Conservation (phyloP, 1,140 invertebrate species). For the Brachionus angularis region DNA sequence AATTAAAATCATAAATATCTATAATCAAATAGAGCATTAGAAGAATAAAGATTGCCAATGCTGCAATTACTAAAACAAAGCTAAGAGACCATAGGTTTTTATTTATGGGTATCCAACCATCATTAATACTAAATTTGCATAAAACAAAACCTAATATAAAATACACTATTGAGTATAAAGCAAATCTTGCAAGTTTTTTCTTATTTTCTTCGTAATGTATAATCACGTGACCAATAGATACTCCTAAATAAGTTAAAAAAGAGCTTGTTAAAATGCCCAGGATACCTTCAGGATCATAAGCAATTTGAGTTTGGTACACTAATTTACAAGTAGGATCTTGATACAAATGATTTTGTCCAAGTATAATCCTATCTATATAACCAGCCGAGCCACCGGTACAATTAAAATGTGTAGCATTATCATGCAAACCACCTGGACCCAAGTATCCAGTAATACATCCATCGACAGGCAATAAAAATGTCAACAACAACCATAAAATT, state of each 20-base stretch:
- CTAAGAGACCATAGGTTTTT: constrained; percentile 74
- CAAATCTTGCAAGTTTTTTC: constrained; percentile 66
- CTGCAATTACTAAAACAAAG: constrained; percentile 73
- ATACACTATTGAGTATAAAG: constrained; percentile 59
- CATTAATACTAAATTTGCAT: constrained; percentile 46
- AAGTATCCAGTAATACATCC: constrained; percentile 75
- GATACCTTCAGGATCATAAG: constrained; percentile 66
- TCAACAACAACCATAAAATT: constrained; percentile 65
- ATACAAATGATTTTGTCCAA: constrained; percentile 72
- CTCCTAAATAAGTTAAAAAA: constrained; percentile 68
- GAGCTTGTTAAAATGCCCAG: constrained; percentile 63
- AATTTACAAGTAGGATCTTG: constrained; percentile 65
- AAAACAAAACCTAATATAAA: constrained; percentile 63
- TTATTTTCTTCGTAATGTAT: constrained; percentile 63
- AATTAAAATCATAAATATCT: constrained; percentile 72
- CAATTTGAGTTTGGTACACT: constrained; percentile 19
- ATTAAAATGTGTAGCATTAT: constrained; percentile 63
- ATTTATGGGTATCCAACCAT: constrained; percentile 76
- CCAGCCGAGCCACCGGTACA: constrained; percentile 76
- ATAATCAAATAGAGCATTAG: constrained; percentile 71
- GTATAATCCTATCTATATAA: constrained; percentile 70
- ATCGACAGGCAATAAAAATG: constrained; percentile 68
- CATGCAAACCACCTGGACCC: constrained; percentile 76
- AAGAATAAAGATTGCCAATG: constrained; percentile 68
- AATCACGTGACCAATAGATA: constrained; percentile 61